phyloP scores from a whole-genome alignment of 2,113 vertebrate genomes.

The Balaeniceps rex region DNA sequence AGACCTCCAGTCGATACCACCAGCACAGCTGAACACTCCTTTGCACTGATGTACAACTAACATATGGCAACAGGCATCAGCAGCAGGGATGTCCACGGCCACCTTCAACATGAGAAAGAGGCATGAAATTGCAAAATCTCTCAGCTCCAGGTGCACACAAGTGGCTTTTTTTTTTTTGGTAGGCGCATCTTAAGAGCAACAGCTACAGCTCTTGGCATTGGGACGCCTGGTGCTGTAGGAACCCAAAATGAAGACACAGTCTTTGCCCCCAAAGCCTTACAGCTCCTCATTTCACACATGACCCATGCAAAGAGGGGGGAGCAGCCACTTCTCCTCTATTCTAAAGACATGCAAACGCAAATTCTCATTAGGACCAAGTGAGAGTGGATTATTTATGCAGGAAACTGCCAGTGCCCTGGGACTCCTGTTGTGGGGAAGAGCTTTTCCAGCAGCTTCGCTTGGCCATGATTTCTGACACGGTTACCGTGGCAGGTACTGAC shows the following conservation, averaged over 20 bases:
- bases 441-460: neutral
- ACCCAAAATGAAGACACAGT: fast-evolving
- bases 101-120: neutral
- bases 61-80: neutral
- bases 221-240: neutral
- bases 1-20: neutral
- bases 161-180: neutral
- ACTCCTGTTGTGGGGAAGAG: neutral
- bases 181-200: neutral
- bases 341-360: neutral
- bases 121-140: neutral
- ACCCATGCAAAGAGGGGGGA: neutral
- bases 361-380: neutral
- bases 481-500: neutral
- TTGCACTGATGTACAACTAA: neutral
- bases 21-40: neutral
- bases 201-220: neutral
- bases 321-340: neutral
- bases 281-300: neutral
- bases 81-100: neutral
- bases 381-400: neutral
- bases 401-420: neutral
- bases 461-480: neutral
- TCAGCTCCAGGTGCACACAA: neutral
- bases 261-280: neutral